Base-by-base conservation (phyloP, 2,113 vertebrate genomes). In the Mesocricetus auratus region DNA sequence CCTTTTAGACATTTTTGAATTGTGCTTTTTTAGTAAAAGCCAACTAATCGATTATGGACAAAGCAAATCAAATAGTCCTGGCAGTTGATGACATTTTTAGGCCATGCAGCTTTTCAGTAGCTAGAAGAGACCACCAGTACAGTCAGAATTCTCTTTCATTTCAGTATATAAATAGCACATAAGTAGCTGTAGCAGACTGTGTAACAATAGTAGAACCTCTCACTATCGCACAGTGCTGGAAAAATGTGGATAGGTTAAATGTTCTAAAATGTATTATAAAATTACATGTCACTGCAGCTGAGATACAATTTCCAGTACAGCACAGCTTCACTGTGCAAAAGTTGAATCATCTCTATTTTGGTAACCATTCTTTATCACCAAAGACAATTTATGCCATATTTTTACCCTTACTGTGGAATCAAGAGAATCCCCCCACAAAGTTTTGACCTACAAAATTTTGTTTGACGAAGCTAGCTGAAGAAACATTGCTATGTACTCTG, bases 261-360 rank as follows among this genome's bases (percentile, higher is more conserved):
- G 94, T 96, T 97, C 91, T 93, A 86, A 94, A 98, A 96, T 96
- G 93, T 96, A 89, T 97, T 97, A 87, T 96, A 95, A 97, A 96
- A 97, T 97, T 96, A 96, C 88, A 42, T 94, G 96, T 93, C 94
- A 97, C 69, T 96, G 91, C 21, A 90, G 87, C 60, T 90, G 93
- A 98, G 97, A 98, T 92, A 66, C 94, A 96, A 91, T 96, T 98
- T 98, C 95, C 94, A 86, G 98, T 97, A 93, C 89, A 97, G 89
- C 94, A 92, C 50, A 69, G 39, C 86, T 93, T 89, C 95, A 90
- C 62, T 77, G 42, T 86, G 36, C 88, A 97, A 92, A 89, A 96
- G 96, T 95, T 97, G 97, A 97, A 69, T 97, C 91, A 87, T 98
- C 97, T 98, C 97, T 98, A 98, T 97, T 97, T 98, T 91, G 95